Percentiles rank a stretch among this genome's conserved stretches.
Conservation (phyloP, 1,140 invertebrate genomes). For the roundworm (Caenorhabditis elegans) region DNA sequence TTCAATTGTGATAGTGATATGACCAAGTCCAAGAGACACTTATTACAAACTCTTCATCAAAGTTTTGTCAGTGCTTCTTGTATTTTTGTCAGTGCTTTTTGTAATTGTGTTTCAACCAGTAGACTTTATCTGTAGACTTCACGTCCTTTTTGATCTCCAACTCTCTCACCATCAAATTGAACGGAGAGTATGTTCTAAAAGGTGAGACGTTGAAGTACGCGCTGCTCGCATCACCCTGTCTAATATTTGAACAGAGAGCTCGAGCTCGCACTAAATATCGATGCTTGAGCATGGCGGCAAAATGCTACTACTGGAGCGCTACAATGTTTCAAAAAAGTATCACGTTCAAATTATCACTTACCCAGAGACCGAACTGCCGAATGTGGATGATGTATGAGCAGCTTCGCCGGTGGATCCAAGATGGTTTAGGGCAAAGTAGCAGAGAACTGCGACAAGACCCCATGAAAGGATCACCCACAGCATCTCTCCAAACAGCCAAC, state of each 20-base stretch:
- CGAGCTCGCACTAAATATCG: neutral
- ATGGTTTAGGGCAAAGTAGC: constrained; percentile 50
- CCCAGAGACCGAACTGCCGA: neutral
- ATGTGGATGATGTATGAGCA: neutral
- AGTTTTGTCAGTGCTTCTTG: too few relatives aligned
- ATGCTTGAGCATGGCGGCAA: neutral
- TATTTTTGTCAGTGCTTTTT: too few relatives aligned
- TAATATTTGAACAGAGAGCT: constrained; percentile 35
- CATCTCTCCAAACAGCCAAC: constrained; percentile 35
- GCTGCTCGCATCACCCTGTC: neutral
- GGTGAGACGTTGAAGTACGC: constrained; percentile 28
- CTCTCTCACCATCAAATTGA: neutral
- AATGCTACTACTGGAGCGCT: neutral
- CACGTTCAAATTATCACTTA: neutral
- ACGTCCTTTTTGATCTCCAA: too few relatives aligned
- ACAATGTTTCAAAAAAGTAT: neutral
- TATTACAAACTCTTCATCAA: too few relatives aligned
- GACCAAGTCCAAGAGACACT: too few relatives aligned
- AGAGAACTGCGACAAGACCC: constrained; percentile 46
- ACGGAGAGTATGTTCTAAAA: neutral
- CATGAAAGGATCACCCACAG: constrained; percentile 50
- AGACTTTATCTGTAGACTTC: too few relatives aligned
- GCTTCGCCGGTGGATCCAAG: constrained; percentile 31
- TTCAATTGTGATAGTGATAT: too few relatives aligned
- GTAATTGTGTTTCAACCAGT: too few relatives aligned